These are phyloP conservation scores for Anticlea derivata DNA, from an alignment of 2,888 invertebrate genomes.

Conservation along the genomic window DNA sequence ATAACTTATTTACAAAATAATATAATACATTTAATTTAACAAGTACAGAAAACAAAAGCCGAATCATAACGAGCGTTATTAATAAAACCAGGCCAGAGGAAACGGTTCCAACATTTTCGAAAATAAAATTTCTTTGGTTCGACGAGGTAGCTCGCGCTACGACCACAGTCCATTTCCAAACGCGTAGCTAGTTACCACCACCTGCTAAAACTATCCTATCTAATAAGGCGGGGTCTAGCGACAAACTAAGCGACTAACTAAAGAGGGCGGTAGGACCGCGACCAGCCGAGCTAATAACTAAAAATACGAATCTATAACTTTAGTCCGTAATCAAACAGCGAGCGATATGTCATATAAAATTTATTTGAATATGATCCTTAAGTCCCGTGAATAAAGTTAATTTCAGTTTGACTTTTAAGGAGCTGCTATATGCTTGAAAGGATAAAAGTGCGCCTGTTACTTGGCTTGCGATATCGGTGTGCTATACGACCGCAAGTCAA, in stretches of 20 bases:
- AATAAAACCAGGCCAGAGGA: constrained; percentile 9
- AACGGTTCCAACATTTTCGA: constrained; percentile 33
- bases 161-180: constrained; percentile 13
- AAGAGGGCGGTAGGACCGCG: constrained; percentile 3
- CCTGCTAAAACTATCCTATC: constrained; percentile 29
- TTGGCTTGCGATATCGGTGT: too few species aligned
- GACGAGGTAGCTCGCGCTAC: constrained; percentile 21
- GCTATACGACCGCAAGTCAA: too few species aligned
- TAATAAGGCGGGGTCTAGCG: constrained; percentile 37
- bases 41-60: constrained; percentile 40
- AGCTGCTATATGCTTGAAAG: too few species aligned
- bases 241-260: constrained; percentile 27
- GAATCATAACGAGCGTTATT: constrained; percentile 26
- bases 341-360: too few species aligned
- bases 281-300: constrained; percentile 1
- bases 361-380: too few species aligned
- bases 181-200: constrained; percentile 27
- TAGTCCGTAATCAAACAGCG: too few species aligned
- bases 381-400: too few species aligned
- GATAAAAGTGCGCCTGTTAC: too few species aligned
- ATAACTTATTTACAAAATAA: constrained; percentile 49
- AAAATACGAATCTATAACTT: too few species aligned
- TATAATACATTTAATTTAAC: constrained; percentile 44
- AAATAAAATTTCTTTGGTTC: constrained; percentile 37
- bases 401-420: too few species aligned